These are phyloP conservation scores for Gerris lacustris DNA, from an alignment of 2,888 invertebrate species.

Conservation along the genomic window DNA sequence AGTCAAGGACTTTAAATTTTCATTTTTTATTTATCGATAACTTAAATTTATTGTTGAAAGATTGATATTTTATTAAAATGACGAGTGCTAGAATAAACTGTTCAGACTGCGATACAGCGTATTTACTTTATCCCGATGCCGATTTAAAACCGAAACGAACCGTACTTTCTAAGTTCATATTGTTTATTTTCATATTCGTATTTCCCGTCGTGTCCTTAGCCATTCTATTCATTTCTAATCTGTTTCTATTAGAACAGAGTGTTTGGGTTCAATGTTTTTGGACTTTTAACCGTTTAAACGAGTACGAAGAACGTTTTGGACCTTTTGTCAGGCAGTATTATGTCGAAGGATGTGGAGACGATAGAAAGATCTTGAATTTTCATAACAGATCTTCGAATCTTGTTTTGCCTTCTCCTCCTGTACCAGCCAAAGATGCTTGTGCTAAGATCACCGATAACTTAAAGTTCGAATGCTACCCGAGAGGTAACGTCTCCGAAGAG, in stretches of 20 bases:
- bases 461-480: conserved; percentile 31
- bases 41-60: too few species aligned
- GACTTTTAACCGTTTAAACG: background rate
- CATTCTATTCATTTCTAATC: background rate
- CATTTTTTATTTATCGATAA: too few species aligned
- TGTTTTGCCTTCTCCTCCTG: conserved; percentile 17
- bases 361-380: background rate
- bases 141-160: background rate
- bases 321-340: conserved; percentile 5
- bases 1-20: too few species aligned
- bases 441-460: conserved; percentile 23
- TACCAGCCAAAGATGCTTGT: conserved; percentile 13
- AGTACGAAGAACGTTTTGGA: background rate
- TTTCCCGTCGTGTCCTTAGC: background rate
- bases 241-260: background rate
- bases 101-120: background rate
- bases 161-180: background rate
- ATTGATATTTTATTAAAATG: background rate
- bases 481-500: conserved; percentile 24
- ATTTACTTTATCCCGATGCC: background rate
- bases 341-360: background rate
- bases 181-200: background rate
- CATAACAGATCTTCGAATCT: background rate
- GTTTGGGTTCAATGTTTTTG: background rate
- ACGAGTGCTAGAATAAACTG: background rate